phyloP scores from a whole-genome alignment of 2,888 invertebrate species.

The Aporophyla lueneburgensis region DNA sequence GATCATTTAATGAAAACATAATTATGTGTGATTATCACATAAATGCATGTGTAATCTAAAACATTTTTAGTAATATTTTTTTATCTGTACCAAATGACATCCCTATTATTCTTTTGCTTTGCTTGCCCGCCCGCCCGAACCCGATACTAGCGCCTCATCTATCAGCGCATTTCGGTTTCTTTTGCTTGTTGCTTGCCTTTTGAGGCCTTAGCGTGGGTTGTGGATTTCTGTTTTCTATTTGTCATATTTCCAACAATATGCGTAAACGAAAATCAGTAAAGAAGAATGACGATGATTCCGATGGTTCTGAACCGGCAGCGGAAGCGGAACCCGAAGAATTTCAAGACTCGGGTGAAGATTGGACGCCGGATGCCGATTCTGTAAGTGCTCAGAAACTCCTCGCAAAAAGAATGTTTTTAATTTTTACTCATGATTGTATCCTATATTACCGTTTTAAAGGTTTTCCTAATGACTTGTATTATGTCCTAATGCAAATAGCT shows the following conservation, averaged over 20 bases:
- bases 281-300: conserved; percentile 87
- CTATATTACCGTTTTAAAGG: neutral
- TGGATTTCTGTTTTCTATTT: conserved; percentile 58
- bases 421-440: neutral
- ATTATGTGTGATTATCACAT: neutral
- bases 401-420: neutral
- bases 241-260: conserved; percentile 74
- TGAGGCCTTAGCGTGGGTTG: conserved; percentile 73
- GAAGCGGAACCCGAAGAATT: conserved; percentile 90
- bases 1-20: neutral
- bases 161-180: conserved; percentile 50
- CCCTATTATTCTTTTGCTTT: neutral
- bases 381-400: conserved; percentile 73
- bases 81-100: neutral
- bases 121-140: conserved; percentile 4
- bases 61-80: neutral
- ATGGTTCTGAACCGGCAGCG: conserved; percentile 85
- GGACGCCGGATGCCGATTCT: conserved; percentile 90
- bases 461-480: neutral
- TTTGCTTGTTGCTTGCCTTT: conserved; percentile 66
- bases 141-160: conserved; percentile 49
- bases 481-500: conserved; percentile 2
- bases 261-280: conserved; percentile 88
- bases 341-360: conserved; percentile 90
- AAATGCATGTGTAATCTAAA: neutral